Conservation (phyloP, 2,113 vertebrate genomes). For the Coptodon bakossiorum region DNA sequence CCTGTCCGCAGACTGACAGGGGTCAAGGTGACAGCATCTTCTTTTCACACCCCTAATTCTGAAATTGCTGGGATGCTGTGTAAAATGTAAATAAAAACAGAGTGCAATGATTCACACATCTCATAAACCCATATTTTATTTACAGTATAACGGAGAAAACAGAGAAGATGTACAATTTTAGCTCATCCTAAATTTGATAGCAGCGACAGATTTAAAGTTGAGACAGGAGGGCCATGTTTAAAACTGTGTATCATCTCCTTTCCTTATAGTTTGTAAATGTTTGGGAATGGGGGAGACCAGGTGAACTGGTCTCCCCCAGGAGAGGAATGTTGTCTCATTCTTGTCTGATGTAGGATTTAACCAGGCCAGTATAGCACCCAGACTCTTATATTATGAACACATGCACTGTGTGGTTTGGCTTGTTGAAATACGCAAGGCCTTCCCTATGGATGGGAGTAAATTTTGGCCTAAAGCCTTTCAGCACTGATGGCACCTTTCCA, state of each 20-base stretch:
- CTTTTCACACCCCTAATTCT: neutral
- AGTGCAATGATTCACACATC: neutral
- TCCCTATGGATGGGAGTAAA: neutral
- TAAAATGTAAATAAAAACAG: neutral
- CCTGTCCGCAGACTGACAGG: neutral
- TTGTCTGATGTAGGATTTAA: neutral
- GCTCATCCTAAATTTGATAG: neutral
- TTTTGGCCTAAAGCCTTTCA: neutral
- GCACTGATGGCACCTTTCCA: neutral
- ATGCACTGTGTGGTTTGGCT: neutral
- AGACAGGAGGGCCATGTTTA: neutral
- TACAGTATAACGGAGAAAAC: neutral
- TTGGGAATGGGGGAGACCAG: neutral
- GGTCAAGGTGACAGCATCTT: neutral
- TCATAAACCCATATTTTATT: neutral
- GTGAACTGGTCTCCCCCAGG: neutral
- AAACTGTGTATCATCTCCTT: neutral
- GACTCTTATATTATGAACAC: neutral
- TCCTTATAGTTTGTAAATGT: neutral
- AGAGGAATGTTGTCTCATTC: neutral
- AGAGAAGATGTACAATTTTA: neutral
- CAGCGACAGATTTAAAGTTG: neutral
- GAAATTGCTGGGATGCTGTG: neutral
- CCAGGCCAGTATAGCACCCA: neutral
- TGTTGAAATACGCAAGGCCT: neutral